Conservation (phyloP, 1,140 invertebrate genomes). For the Drosophila yakuba region DNA sequence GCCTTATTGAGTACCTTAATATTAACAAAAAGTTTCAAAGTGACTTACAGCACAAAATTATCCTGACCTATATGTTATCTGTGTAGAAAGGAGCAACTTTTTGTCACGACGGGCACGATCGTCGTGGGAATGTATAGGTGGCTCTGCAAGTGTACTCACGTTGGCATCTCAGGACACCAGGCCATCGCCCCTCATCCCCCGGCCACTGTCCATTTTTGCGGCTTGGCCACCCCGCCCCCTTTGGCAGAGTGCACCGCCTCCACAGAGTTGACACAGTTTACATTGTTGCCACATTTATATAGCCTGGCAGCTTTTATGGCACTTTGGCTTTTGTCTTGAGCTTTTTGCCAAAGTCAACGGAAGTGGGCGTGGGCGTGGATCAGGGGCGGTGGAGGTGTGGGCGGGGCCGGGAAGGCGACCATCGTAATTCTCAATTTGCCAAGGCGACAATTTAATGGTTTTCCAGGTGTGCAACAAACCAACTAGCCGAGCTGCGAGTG, state of each 20-base stretch:
- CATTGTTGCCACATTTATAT: constrained; percentile 83
- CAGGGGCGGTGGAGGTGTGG: constrained; percentile 18
- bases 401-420: constrained; percentile 37
- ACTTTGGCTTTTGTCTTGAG: constrained; percentile 79
- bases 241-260: constrained; percentile 12
- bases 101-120: constrained; percentile 10
- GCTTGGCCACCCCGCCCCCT: constrained; percentile 18
- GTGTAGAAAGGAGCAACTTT: background rate
- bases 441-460: constrained; percentile 80
- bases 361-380: constrained; percentile 36
- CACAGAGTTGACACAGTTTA: constrained; percentile 78
- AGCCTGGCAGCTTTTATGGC: constrained; percentile 79
- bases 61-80: background rate
- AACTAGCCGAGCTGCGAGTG: constrained; percentile 42
- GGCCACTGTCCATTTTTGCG: constrained; percentile 61
- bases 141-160: background rate
- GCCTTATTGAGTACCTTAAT: too few relatives aligned
- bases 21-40: too few relatives aligned
- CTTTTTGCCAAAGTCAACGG: constrained; percentile 58
- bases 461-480: constrained; percentile 68
- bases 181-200: background rate
- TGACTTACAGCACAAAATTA: too few relatives aligned
- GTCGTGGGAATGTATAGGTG: background rate
- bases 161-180: constrained; percentile 12
- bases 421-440: constrained; percentile 81